These are phyloP conservation scores for Laspeyria flexula DNA, from an alignment of 2,888 invertebrate species.

Conservation along the genomic window DNA sequence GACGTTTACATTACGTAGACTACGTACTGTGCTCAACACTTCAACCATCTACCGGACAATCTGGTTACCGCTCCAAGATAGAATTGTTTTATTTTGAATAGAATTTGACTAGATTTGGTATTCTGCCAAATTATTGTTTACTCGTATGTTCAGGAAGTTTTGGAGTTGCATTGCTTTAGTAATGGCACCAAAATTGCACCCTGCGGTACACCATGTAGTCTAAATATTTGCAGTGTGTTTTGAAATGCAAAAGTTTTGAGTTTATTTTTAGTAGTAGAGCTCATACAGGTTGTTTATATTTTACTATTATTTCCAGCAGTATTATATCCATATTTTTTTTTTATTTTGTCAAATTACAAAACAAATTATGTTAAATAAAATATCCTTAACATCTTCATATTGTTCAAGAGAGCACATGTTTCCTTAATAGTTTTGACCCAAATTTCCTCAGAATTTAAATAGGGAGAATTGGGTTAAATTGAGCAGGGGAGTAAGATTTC, in stretches of 20 bases:
- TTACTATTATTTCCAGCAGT: too few relatives aligned
- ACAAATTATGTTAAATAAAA: constrained; percentile 17
- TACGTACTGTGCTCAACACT: constrained; percentile 10
- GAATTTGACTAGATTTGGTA: background rate
- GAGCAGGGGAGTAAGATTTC: constrained; percentile 24
- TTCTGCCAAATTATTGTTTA: background rate
- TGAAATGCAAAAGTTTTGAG: background rate
- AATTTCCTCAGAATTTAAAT: constrained; percentile 39
- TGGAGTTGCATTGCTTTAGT: background rate
- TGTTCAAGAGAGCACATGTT: constrained; percentile 34
- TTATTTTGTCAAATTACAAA: constrained; percentile 6
- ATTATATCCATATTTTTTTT: too few relatives aligned
- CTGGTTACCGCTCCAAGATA: background rate
- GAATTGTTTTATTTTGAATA: constrained; percentile 6
- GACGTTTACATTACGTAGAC: constrained; percentile 31
- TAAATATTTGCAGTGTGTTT: background rate
- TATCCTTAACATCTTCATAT: constrained; percentile 12
- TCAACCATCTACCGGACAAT: constrained; percentile 14
- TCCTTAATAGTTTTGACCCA: constrained; percentile 38
- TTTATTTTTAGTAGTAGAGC: background rate
- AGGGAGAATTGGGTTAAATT: constrained; percentile 27
- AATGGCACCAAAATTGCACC: background rate
- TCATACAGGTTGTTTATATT: background rate
- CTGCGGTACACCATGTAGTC: background rate
- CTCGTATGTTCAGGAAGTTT: background rate